These are phyloP conservation scores for Palaemon carinicauda DNA, from an alignment of 1,140 invertebrate species.

Conservation along the genomic window DNA sequence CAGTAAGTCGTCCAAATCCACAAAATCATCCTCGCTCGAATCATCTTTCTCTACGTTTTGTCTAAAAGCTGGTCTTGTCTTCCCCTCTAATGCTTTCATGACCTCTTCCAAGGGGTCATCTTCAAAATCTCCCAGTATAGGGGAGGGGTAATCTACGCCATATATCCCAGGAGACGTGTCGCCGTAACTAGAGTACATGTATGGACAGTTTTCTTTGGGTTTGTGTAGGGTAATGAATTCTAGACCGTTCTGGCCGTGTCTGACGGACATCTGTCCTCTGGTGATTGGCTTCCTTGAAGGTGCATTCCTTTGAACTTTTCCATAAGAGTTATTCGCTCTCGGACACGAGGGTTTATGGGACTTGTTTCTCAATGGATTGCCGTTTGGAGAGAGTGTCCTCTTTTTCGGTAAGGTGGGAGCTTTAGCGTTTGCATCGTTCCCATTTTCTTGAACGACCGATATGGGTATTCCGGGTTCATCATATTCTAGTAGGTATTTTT, in stretches of 20 bases:
- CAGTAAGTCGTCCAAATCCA: background rate
- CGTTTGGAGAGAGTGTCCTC: background rate
- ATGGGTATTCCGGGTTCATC: conserved; percentile 26
- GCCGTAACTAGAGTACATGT: too few relatives aligned
- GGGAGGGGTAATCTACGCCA: too few relatives aligned
- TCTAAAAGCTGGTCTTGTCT: background rate
- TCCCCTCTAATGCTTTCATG: background rate
- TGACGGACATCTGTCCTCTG: too few relatives aligned
- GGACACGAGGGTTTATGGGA: background rate
- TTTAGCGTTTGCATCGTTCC: background rate
- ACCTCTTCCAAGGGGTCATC: conserved; percentile 3
- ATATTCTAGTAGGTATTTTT: conserved; percentile 18
- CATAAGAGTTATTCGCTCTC: background rate
- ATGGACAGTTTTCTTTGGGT: too few relatives aligned
- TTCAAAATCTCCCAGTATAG: too few relatives aligned
- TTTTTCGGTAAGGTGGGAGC: background rate
- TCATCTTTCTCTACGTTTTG: background rate
- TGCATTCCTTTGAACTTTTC: too few relatives aligned
- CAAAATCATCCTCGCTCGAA: conserved; percentile 28
- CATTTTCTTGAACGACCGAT: background rate
- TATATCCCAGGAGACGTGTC: too few relatives aligned
- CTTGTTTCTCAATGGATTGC: background rate
- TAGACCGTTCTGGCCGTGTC: too few relatives aligned
- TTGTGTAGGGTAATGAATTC: too few relatives aligned
- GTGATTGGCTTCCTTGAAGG: too few relatives aligned